Evolutionary conservation across 37 sponge, comb jelly and placozoan species (phyloP).

Genomic region (Diacarnus erythraeanus): DNA sequence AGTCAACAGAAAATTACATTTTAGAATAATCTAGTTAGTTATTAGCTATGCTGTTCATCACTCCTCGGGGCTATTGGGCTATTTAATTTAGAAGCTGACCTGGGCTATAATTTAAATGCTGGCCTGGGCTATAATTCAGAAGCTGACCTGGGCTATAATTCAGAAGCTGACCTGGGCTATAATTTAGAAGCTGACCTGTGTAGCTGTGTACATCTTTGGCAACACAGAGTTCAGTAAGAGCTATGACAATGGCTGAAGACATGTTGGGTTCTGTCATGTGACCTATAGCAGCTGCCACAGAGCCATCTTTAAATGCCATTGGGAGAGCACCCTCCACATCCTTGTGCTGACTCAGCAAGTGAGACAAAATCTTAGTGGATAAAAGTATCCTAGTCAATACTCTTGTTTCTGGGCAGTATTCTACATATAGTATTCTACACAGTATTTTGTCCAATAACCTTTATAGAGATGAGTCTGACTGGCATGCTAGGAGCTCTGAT

Average conservation of each 20-base stretch:
- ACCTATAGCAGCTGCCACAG: slow-evolving; percentile 42
- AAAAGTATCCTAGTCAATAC: background rate
- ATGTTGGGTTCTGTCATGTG: slow-evolving; percentile 57
- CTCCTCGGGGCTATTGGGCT: no score
- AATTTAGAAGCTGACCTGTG: slow-evolving; percentile 55
- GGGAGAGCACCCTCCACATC: slow-evolving; percentile 18
- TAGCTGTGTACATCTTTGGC: slow-evolving; percentile 31
- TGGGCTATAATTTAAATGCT: no score
- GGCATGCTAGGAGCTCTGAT: slow-evolving; percentile 39
- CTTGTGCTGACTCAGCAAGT: background rate
- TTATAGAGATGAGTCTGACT: slow-evolving; percentile 59
- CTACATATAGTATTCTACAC: background rate
- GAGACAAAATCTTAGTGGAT: slow-evolving; percentile 38
- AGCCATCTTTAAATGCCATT: slow-evolving; percentile 27
- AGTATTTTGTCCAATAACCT: slow-evolving; percentile 18
- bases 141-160: no score
- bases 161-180: no score
- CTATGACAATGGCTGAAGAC: slow-evolving; percentile 56
- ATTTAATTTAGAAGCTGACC: no score
- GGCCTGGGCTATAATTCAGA: no score
- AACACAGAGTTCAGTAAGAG: slow-evolving; percentile 64
- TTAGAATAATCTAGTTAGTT: no score
- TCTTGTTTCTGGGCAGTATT: background rate
- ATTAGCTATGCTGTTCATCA: no score
- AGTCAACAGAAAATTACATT: background rate